Percentiles rank a stretch among this genome's conserved stretches.
These are phyloP conservation scores for Falco naumanni DNA, from an alignment of 2,797 vertebrate genomes.

Conservation along the genomic window DNA sequence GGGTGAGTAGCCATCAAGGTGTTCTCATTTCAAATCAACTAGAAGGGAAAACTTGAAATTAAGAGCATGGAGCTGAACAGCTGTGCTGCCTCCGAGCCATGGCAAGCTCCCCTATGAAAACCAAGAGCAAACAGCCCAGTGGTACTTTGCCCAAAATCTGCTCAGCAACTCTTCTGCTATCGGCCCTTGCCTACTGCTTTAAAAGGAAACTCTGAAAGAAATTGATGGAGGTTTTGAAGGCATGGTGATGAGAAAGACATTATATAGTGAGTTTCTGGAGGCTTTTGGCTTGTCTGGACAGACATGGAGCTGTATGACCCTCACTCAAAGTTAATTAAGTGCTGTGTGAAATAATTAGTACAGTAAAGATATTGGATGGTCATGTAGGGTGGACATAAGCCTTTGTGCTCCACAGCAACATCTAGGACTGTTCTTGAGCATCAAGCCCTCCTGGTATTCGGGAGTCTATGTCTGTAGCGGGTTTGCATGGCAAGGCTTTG, in stretches of 20 bases:
- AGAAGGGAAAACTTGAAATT: background rate
- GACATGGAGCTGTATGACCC: background rate
- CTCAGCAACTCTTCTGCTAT: background rate
- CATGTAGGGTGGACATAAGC: rapidly evolving
- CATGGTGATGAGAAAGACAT: background rate
- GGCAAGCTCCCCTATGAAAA: background rate
- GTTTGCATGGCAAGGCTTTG: too few species aligned
- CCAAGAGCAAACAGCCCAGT: background rate
- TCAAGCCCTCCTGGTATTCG: background rate
- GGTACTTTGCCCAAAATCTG: background rate
- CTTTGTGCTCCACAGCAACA: background rate
- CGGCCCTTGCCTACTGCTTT: background rate
- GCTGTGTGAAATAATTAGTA: background rate
- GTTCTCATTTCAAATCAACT: background rate
- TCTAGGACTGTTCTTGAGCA: background rate
- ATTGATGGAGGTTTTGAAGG: background rate
- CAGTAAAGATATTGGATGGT: background rate
- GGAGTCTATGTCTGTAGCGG: background rate
- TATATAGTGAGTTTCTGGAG: background rate
- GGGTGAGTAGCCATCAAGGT: background rate
- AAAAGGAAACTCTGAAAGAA: background rate
- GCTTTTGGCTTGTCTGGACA: background rate
- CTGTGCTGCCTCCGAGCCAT: background rate
- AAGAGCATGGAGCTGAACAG: background rate
- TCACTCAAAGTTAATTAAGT: background rate